These are phyloP conservation scores for Tokudaia muenninki DNA, from an alignment of 2,797 vertebrate genomes.

Conservation along the genomic window DNA sequence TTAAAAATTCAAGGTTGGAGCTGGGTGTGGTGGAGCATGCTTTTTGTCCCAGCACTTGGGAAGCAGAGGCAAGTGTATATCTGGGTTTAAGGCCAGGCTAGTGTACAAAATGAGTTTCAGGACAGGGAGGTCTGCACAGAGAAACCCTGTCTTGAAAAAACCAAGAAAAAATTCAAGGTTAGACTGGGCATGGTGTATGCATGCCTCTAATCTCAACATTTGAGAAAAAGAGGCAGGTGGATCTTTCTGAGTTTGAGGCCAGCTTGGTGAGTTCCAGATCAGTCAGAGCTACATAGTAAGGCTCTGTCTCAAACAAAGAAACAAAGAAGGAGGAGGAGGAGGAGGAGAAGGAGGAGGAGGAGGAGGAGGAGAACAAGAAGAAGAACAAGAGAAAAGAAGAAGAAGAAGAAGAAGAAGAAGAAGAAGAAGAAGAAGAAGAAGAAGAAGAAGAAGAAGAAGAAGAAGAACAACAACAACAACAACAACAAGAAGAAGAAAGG, in stretches of 20 bases:
- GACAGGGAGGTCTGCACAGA: not conserved
- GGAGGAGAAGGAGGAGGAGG: too few relatives aligned
- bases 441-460: too few relatives aligned
- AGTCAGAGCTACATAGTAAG: not conserved
- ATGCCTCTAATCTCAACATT: not conserved
- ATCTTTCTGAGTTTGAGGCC: not conserved
- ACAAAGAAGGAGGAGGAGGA: not conserved
- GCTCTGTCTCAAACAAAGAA: not conserved
- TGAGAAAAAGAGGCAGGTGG: not conserved
- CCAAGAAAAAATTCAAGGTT: not conserved
- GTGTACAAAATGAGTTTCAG: not conserved
- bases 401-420: too few relatives aligned
- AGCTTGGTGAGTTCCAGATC: not conserved
- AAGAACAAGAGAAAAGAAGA: too few relatives aligned
- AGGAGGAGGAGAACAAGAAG: too few relatives aligned
- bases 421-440: too few relatives aligned
- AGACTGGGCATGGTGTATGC: not conserved
- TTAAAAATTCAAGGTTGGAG: not conserved
- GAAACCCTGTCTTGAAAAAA: not conserved
- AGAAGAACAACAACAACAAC: too few relatives aligned
- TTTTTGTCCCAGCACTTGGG: not conserved
- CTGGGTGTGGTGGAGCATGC: not conserved
- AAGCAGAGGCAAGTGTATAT: not conserved
- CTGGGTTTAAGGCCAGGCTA: not conserved
- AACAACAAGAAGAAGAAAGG: too few relatives aligned